Percentiles rank a stretch among this genome's conserved stretches.
These are phyloP conservation scores for Recurvirostra avosetta DNA, from an alignment of 2,113 vertebrate species.

Conservation along the genomic window DNA sequence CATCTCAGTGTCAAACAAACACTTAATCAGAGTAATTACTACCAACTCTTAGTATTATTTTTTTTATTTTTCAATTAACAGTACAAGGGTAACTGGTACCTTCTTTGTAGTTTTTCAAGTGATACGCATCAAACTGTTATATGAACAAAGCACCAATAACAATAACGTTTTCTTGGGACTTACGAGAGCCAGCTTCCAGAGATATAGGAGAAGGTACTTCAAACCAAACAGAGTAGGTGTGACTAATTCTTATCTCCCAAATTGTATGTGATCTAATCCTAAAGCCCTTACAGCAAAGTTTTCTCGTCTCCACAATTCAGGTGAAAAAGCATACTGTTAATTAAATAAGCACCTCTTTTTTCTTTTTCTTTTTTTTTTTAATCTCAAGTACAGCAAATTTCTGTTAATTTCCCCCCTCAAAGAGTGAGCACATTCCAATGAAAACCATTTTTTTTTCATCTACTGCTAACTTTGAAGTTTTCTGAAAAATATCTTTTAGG, in stretches of 20 bases:
- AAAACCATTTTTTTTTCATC: not conserved
- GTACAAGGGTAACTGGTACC: not conserved
- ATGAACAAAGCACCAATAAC: not conserved
- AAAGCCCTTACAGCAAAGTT: not conserved
- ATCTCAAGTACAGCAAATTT: not conserved
- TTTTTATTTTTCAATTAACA: not conserved
- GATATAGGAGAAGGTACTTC: not conserved
- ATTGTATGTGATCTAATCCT: not conserved
- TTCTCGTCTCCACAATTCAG: not conserved
- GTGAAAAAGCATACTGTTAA: not conserved
- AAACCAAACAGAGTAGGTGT: not conserved
- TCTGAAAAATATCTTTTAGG: not conserved
- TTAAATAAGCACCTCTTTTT: not conserved
- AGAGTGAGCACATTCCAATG: not conserved
- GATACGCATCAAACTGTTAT: not conserved
- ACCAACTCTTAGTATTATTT: not conserved
- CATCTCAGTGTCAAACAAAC: not conserved
- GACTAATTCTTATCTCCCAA: not conserved
- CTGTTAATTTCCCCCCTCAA: not conserved
- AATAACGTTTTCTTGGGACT: not conserved
- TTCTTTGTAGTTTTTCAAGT: not conserved
- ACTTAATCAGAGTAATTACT: not conserved
- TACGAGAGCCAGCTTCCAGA: not conserved
- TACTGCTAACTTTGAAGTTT: not conserved
- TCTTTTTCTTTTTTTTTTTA: too few relatives aligned